A percentile compares a stretch with the other conserved stretches of the same genome.
Conservation (phyloP, 2,797 vertebrate genomes). For the Botia kubotai region DNA sequence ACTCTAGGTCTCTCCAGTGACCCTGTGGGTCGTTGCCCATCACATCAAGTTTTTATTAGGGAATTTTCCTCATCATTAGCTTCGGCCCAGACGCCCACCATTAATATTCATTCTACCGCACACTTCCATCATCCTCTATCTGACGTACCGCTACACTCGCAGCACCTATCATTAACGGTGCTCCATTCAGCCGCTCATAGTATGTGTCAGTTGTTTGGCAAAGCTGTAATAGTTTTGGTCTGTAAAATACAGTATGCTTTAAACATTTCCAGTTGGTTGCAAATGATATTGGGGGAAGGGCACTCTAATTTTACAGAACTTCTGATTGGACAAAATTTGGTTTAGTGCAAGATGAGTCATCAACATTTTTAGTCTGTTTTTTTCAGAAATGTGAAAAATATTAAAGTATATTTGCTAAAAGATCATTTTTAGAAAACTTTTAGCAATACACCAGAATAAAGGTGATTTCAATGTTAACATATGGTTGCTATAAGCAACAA, state of each 20-base stretch:
- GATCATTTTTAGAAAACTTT: background rate
- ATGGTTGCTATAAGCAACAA: no score
- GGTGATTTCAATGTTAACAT: no score
- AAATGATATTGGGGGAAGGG: background rate
- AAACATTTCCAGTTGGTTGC: background rate
- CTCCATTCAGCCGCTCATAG: slow-evolving; percentile 65
- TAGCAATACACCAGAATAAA: background rate
- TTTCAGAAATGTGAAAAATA: background rate
- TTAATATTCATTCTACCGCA: slow-evolving; percentile 83
- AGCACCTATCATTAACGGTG: slow-evolving; percentile 72
- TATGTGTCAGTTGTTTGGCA: background rate
- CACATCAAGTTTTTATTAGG: slow-evolving; percentile 86
- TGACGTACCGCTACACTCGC: slow-evolving; percentile 64
- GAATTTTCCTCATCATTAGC: slow-evolving; percentile 87
- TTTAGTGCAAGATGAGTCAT: background rate
- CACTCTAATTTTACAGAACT: background rate
- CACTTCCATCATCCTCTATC: slow-evolving; percentile 77
- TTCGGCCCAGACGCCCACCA: slow-evolving; percentile 79
- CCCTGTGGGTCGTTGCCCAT: slow-evolving; percentile 82
- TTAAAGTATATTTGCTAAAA: background rate
- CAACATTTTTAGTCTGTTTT: background rate
- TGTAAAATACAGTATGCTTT: background rate
- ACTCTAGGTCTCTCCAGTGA: slow-evolving; percentile 83
- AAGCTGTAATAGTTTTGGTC: background rate
- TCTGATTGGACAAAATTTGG: background rate